Conservation (phyloP, 2,888 invertebrate genomes). For the Mythimna loreyi region DNA sequence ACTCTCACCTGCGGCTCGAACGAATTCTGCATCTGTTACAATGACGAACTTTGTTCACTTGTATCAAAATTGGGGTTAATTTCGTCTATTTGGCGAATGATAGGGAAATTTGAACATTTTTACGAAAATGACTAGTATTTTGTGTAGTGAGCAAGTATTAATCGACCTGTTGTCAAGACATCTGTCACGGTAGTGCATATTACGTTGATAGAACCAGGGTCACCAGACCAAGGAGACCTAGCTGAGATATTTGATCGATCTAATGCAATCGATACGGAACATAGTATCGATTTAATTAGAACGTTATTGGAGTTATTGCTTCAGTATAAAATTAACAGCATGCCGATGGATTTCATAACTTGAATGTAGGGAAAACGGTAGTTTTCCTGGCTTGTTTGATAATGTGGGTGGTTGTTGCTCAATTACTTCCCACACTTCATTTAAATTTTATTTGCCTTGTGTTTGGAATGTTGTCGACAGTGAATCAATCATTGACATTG, state of each 20-base stretch:
- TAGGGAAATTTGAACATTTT: neutral
- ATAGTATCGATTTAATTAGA: constrained; percentile 46
- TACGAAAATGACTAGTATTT: neutral
- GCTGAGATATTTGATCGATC: constrained; percentile 44
- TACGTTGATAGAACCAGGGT: constrained; percentile 10
- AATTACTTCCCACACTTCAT: constrained; percentile 31
- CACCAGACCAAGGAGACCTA: constrained; percentile 32
- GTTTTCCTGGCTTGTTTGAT: constrained; percentile 50
- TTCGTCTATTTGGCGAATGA: neutral
- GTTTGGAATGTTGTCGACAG: neutral
- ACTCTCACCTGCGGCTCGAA: too few species aligned
- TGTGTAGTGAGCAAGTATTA: neutral
- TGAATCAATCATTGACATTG: neutral
- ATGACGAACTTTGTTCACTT: too few species aligned
- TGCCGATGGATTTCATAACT: constrained; percentile 53
- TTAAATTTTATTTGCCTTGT: neutral
- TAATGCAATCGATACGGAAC: constrained; percentile 46
- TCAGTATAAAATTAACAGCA: constrained; percentile 43
- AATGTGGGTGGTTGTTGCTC: constrained; percentile 39
- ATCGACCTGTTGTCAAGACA: neutral
- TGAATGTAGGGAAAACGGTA: constrained; percentile 46
- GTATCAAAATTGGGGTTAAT: neutral
- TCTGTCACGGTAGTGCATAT: constrained; percentile 9
- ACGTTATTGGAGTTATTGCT: constrained; percentile 46
- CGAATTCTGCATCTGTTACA: too few species aligned